Evolutionary conservation across 2,797 vertebrate species (phyloP), one percentile per base, ranked within the genome.

Genomic region (Nannoperca obscura): DNA sequence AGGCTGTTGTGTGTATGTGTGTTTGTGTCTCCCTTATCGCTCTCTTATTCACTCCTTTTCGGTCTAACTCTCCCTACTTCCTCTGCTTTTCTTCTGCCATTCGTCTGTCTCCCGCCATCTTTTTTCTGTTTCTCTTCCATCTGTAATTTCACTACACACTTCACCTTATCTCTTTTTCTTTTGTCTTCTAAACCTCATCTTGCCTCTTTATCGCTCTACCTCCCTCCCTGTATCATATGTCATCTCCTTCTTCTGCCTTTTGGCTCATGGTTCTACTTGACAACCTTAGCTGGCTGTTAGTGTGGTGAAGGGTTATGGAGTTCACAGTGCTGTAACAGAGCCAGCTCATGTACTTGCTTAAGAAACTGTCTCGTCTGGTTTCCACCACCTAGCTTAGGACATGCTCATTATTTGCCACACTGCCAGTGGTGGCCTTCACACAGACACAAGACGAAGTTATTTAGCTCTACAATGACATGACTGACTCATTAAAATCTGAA

Each of bases 351-450:
- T 77, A 36, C 52, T 78, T 49, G 44, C 75, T 49, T 53, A 47
- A 34, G 76, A 79, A 40, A 49, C 65, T 84, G 78, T 76, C 76
- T 83, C 11, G 14, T 79, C 81, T 86, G 80, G 54, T 77, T 84
- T 86, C 71, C 81, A 54, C 74, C 58, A 47, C 34, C 72, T 22
- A 66, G 60, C 79, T 78, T 30, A 57, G 57, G 76, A 78, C 36
- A 30, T 53, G 76, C 82, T 92, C 82, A 84, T 92, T 89, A 89
- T 82, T 86, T 69, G 52, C 72, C 77, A 78, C 70, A 66, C 71
- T 77, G 69, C 32, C 71, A 44, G 60, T 32, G 50, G 75, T 78
- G 76, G 83, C 54, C 66, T 52, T 73, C 60, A 73, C 49, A 53
- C 12, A 58, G 36, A 52, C 74, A 64, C 10, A 73, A 81, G 63